Evolutionary conservation across 2,797 vertebrate genomes (phyloP), one percentile per base, ranked within the genome.

Genomic region (Sparidentex hasta): DNA sequence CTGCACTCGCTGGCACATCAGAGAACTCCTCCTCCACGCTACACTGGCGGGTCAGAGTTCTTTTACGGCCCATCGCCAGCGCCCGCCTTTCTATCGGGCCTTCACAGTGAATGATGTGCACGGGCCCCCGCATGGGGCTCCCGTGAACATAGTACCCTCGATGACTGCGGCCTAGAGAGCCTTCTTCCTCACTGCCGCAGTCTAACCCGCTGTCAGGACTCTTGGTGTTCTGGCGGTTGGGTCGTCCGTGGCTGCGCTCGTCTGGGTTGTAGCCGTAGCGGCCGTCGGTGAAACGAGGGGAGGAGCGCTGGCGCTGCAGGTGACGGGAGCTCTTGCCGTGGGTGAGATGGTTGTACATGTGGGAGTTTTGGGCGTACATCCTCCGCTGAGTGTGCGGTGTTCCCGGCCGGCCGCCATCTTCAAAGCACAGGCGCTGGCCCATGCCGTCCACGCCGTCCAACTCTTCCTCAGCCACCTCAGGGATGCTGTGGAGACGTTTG

Each of bases 401-500:
- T n/a, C 93, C 93, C 0, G 94, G 93, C 38, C 90, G 86, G 1
- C 91, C 79, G 1, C 86, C 86, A 0, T 94, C 94, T 78, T 95
- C 92, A 1, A 94, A 94, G 78, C 88, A 87, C 52, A 94, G 80
- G 9, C 90, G 91, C 72, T 95, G 96, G 72, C 92, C 94, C 86
- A 91, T 85, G 73, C 86, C 79, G 74, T 95, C 95, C 73, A 92
- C 73, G 5, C 86, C 83, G 73, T 98, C 98, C 0, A 91, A 88
- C 33, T 98, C 97, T 88, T 99, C 98, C 95, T 99, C 98, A 0
- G 97, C 97, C 90, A 98, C 98, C 95, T 99, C 98, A 0, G 98
- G 98, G 90, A 99, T 99, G 96, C 98, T 99, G 96, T 97, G 98
- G 81, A 99, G 97, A 68, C 96, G 96, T 87, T 98, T 97, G 90